These are phyloP conservation scores for Sesamia nonagrioides DNA, from an alignment of 1,140 invertebrate genomes.

Conservation along the genomic window DNA sequence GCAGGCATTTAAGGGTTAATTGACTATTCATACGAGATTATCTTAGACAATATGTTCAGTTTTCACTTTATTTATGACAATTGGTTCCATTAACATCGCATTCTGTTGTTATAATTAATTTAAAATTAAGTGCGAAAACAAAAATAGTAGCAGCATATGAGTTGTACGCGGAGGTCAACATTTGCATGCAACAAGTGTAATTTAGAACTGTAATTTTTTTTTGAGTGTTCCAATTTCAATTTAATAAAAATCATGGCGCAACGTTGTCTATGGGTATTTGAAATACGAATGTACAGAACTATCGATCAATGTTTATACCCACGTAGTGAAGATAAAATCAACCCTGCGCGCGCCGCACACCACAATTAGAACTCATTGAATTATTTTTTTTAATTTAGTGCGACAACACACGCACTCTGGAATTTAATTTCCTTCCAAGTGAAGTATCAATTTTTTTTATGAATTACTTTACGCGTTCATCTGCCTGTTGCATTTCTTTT, in stretches of 20 bases:
- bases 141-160: conserved; percentile 7
- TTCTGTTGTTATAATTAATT: neutral
- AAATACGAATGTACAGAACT: conserved; percentile 15
- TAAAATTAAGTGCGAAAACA: neutral
- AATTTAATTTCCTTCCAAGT: conserved; percentile 55
- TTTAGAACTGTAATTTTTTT: neutral
- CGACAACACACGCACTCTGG: conserved; percentile 56
- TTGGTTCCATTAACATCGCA: neutral
- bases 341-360: conserved; percentile 51
- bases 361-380: conserved; percentile 61
- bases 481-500: conserved; percentile 14
- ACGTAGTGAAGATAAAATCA: conserved; percentile 55
- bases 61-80: conserved; percentile 8
- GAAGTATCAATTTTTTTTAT: conserved; percentile 36
- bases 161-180: neutral
- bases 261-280: conserved; percentile 25
- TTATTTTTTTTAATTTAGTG: conserved; percentile 64
- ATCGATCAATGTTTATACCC: conserved; percentile 43
- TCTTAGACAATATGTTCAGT: conserved; percentile 3
- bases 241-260: conserved; percentile 33
- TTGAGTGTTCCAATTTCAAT: conserved; percentile 6
- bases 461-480: conserved; percentile 37
- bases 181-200: neutral
- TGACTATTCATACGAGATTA: neutral
- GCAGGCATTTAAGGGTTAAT: conserved; percentile 5